Evolutionary conservation across 2,888 invertebrate species (phyloP), one percentile per base, ranked within the genome.

Genomic region (Ypsolopha scabrella): DNA sequence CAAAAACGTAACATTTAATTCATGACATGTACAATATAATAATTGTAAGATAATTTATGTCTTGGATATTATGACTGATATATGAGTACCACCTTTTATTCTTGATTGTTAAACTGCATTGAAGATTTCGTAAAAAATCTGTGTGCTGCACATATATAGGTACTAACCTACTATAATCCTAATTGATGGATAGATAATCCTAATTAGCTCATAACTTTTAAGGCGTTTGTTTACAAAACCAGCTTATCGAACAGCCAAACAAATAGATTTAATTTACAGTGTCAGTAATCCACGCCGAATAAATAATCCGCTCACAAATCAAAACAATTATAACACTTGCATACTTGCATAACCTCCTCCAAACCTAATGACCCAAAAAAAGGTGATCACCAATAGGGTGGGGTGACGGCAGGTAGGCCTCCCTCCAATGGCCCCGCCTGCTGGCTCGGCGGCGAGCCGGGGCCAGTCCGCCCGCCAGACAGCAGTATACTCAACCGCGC

Each of bases 401-500:
- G 64, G 71, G 61, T 64, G 71, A n/a, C n/a, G 7, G 65, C 75
- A 76, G 76, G 78, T 76, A 76, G 65, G 65, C 80, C 83, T 82
- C 83, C 83, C 83, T 75, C 81, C 81, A 73, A 56, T 67, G 75
- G 69, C 76, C 65, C 82, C 81, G 81, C 82, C 83, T 80, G 68
- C 70, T 60, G 58, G 55, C 64, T 57, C 55, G 56, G 55, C 58
- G 62, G 61, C 56, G 59, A 58, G 61, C 59, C 53, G 57, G 68
- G 55, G 48, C 41, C 82, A 83, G 80, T 81, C 69, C 75, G 69
- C 57, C 67, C 71, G 69, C 69, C 76, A 79, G 77, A 67, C 62
- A 13, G 13, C 14, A 13, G 43, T 43, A 8, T 13, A 6, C 13
- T 43, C 13, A 13, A 9, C 36, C 36, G 48, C 36, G 11, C 4